A percentile compares a stretch with the other conserved stretches of the same genome.
These are phyloP conservation scores for Plagodis dolabraria DNA, from an alignment of 2,888 invertebrate genomes.

Conservation along the genomic window DNA sequence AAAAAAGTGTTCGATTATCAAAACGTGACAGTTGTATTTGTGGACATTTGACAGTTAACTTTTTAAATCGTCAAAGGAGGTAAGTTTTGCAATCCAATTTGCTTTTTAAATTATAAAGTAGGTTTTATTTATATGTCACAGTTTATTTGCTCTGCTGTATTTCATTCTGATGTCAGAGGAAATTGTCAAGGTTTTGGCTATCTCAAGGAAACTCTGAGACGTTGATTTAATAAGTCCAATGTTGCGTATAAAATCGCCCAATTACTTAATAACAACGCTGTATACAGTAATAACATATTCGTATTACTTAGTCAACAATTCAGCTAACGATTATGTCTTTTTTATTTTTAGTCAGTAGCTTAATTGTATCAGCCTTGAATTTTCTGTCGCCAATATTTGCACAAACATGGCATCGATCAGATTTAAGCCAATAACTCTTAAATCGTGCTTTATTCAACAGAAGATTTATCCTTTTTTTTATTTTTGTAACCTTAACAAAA, in stretches of 20 bases:
- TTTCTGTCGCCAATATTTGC: constrained; percentile 66
- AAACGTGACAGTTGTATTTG: constrained; percentile 55
- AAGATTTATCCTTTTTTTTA: not conserved
- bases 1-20: constrained; percentile 48
- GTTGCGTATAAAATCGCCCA: constrained; percentile 10
- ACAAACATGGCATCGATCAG: constrained; percentile 54
- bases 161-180: constrained; percentile 27
- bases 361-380: constrained; percentile 65
- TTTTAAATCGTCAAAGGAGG: constrained; percentile 56
- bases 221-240: constrained; percentile 24
- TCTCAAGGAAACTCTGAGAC: constrained; percentile 26
- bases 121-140: constrained; percentile 13
- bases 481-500: not conserved
- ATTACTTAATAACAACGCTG: not conserved
- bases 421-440: constrained; percentile 53
- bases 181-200: constrained; percentile 34
- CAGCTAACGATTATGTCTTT: constrained; percentile 41
- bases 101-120: constrained; percentile 3
- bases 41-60: constrained; percentile 55
- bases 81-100: constrained; percentile 38
- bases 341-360: constrained; percentile 48
- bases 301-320: constrained; percentile 11
- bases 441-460: constrained; percentile 10
- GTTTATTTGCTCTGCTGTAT: constrained; percentile 33
- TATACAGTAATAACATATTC: no score